Evolutionary conservation across 2,888 invertebrate genomes (phyloP), one percentile per base, ranked within the genome.

Genomic region (Sclerodermus sp.): DNA sequence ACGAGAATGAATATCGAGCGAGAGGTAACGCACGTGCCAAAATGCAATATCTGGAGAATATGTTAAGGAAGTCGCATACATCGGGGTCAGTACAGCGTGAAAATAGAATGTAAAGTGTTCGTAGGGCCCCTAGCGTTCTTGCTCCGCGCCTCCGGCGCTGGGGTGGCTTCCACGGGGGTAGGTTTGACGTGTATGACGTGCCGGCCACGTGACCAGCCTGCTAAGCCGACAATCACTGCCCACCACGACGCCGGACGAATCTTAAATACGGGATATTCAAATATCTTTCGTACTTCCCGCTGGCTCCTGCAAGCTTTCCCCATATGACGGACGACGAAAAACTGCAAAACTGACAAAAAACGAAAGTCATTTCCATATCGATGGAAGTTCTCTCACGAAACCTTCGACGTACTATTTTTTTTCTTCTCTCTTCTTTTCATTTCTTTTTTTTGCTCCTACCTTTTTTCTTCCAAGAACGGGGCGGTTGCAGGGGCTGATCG

Each of bases 141-240:
- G 15, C 30, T 6, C 17, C 17, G 12, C 14, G 53, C 42, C 42
- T 49, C 34, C 55, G 46, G 45, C 50, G 56, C 23, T 23, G 37
- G 30, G 57, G 54, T 45, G 62, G 50, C 47, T 62, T 61, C 57
- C 62, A 62, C 50, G 50, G 56, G 63, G 67, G 58, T 68, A 57
- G 69, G 68, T 75, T 76, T 77, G 77, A 77, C 73, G 76, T 69
- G 70, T 77, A 77, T 77, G 77, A 77, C 77, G 76, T 74, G 73
- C 71, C 66, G 57, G 66, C 70, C 74, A 68, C 77, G 77, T 77
- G 77, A 76, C 75, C 60, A 31, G 77, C 63, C 62, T 77, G 62
- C 70, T 60, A 72, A 74, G 49, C 64, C 68, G 71, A 73, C 75
- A 77, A 77, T 77, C 77, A 77, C 77, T 74, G 76, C 70, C 64